Percentiles rank a stretch among this genome's conserved stretches.
Conservation (phyloP, 2,888 invertebrate genomes). For the Philonicus albiceps region DNA sequence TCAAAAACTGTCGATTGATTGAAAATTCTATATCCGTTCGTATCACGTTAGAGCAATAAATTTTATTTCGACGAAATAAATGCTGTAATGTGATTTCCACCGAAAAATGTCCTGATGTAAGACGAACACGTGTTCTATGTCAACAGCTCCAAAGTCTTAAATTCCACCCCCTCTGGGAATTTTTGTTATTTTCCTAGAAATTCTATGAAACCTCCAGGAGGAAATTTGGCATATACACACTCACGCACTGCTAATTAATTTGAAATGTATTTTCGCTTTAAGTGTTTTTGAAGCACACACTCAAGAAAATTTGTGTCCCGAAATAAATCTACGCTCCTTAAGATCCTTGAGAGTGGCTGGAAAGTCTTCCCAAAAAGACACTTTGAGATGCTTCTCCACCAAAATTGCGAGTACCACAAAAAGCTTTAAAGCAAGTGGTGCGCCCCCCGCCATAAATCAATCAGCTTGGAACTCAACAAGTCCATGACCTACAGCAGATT, state of each 20-base stretch:
- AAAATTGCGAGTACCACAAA: neutral
- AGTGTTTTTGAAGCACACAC: neutral
- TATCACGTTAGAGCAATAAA: neutral
- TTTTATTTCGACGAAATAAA: neutral
- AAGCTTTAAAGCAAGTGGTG: neutral
- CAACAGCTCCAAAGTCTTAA: neutral
- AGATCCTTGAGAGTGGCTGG: neutral
- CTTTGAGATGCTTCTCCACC: neutral
- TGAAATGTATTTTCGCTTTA: neutral
- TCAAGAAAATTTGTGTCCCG: neutral
- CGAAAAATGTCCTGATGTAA: neutral
- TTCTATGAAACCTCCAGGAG: neutral
- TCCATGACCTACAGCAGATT: slow-evolving; percentile 28
- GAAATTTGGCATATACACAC: neutral
- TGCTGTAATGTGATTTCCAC: neutral
- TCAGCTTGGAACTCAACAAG: neutral
- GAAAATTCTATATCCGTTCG: neutral
- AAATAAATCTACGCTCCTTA: neutral
- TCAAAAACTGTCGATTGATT: neutral
- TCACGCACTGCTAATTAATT: neutral
- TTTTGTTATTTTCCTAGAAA: neutral
- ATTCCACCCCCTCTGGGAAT: neutral
- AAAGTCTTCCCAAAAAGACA: neutral
- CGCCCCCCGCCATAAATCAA: neutral
- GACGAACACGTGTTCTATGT: neutral